These are phyloP conservation scores for Sphecodes monilicornis DNA, from an alignment of 2,888 invertebrate genomes.

Conservation along the genomic window DNA sequence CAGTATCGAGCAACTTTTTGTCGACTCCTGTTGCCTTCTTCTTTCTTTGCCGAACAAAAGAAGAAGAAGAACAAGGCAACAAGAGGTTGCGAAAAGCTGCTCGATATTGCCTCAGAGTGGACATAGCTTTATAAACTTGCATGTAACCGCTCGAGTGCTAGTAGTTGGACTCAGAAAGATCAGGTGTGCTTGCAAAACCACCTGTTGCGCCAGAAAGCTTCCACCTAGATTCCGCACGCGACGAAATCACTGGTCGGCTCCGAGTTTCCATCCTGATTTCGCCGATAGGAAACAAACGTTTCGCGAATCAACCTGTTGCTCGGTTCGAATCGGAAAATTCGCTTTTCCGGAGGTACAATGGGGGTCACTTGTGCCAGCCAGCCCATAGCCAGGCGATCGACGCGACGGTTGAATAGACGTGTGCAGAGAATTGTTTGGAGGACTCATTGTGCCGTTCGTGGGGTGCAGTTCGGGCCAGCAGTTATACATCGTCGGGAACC, in stretches of 20 bases:
- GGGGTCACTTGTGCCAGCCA: background rate
- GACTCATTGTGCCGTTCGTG: background rate
- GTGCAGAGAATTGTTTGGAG: background rate
- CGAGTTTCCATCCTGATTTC: background rate
- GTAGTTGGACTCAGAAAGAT: too few relatives aligned
- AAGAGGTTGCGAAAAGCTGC: too few relatives aligned
- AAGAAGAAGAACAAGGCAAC: too few relatives aligned
- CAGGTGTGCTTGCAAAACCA: background rate
- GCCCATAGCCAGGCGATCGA: background rate
- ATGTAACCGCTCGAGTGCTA: too few relatives aligned
- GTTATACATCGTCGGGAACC: background rate
- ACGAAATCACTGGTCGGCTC: background rate
- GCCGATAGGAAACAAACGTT: background rate
- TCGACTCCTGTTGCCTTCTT: too few relatives aligned
- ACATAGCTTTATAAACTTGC: too few relatives aligned
- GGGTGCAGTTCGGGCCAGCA: background rate
- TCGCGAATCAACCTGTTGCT: background rate
- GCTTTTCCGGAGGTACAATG: background rate
- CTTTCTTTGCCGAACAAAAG: too few relatives aligned
- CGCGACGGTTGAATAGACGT: background rate
- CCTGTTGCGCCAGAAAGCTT: background rate
- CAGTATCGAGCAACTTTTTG: too few relatives aligned
- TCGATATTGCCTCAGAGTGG: too few relatives aligned
- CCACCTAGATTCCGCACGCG: background rate
- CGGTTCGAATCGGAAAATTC: background rate